Base-by-base conservation (phyloP, 2,888 invertebrate species). In the Hirudinaria manillensis region DNA sequence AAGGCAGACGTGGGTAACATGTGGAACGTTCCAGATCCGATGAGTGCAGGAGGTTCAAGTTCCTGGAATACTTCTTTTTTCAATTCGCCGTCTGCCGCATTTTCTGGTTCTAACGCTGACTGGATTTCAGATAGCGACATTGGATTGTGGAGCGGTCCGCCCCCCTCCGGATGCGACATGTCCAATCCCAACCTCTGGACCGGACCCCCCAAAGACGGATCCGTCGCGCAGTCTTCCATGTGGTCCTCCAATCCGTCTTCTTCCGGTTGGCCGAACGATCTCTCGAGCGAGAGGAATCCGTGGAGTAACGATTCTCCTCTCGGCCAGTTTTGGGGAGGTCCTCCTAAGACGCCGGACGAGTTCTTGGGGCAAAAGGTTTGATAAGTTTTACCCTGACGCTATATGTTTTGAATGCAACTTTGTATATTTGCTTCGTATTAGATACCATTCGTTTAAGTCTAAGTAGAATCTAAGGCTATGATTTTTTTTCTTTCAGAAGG, bases 61-160 rank as follows among this genome's bases (percentile, higher is more conserved):
- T 27, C 61, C 29, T 61, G 61, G 61, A 61, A 29, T 29, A 61
- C 61, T 61, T 53, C 53, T 13, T 61, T 61, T 29, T 29, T 61
- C 24, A 61, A 61, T 61, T 10, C 61, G 24, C 29, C 61, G 10
- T 24, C 61, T 27, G 24, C 74, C 3, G 19, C 74, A 45, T 36
- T 65, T 29, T 38, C 66, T 16, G 38, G 55, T 45, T 32, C 45
- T 36, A 66, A 27, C 3, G 32, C 36, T 21, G 75, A 75, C 36
- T 75, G 75, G 75, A 51, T 38, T n/a, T 51, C 74, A 29, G 75
- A 75, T 24, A 56, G 45, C 13, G 75, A 75, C 53, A 75, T 71
- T 29, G 71, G 75, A 32, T 32, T 61, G n/a, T 75, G 75, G 75
- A 75, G 53, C 24, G 75, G 75, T n/a, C 70, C 75, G 2, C 71